Conservation (phyloP, 2,888 invertebrate species). For the Axea sp. region DNA sequence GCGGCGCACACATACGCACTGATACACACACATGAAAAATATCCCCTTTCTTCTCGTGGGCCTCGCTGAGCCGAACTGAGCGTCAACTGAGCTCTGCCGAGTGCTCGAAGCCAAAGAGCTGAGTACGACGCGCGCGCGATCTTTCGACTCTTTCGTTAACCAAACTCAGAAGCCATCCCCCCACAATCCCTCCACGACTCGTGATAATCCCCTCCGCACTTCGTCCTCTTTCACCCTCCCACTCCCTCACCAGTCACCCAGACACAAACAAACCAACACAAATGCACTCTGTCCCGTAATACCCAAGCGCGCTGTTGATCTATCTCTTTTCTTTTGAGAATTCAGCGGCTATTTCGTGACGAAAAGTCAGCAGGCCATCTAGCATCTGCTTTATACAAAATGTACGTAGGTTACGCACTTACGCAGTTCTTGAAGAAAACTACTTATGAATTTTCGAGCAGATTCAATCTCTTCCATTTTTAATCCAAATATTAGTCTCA, state of each 20-base stretch:
- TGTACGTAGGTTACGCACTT: constrained; percentile 2
- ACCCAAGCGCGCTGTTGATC: constrained; percentile 38
- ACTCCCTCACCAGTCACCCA: constrained; percentile 75
- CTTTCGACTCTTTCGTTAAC: constrained; percentile 79
- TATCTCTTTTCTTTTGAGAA: constrained; percentile 49
- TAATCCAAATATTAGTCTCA: no score
- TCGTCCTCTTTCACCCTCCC: constrained; percentile 79
- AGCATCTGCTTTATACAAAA: constrained; percentile 24
- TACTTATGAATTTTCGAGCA: constrained; percentile 1
- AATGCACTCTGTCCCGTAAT: constrained; percentile 56
- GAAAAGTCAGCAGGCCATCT: constrained; percentile 33
- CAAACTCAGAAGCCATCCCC: constrained; percentile 67
- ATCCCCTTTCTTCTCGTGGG: constrained; percentile 77
- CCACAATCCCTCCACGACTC: constrained; percentile 58
- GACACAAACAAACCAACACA: constrained; percentile 63
- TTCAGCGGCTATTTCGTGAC: constrained; percentile 30
- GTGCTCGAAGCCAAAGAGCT: constrained; percentile 79
- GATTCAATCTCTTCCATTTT: no score
- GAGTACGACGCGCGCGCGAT: constrained; percentile 81
- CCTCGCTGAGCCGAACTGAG: constrained; percentile 79
- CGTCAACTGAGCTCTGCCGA: constrained; percentile 81
- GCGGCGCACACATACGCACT: constrained; percentile 60
- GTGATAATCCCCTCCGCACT: constrained; percentile 77
- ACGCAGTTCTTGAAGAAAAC: background rate
- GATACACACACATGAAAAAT: constrained; percentile 70